Evolutionary conservation across 2,113 vertebrate genomes (phyloP), one percentile per base, ranked within the genome.

Genomic region (Thalassoma bifasciatum): DNA sequence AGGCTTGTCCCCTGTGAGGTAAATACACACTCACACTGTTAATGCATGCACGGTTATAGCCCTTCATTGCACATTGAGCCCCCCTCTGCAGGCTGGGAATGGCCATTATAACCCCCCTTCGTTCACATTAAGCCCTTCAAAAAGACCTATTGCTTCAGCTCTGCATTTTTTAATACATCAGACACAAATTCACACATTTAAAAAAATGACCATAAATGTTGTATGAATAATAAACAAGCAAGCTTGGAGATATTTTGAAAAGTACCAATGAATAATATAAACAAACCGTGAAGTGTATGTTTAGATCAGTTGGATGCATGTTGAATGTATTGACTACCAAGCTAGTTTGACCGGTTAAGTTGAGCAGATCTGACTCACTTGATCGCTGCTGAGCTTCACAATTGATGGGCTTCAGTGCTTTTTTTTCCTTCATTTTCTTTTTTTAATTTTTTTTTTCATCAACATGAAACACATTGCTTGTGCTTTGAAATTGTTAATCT

Each of bases 251-350:
- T 56, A 12, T 61, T 72, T 79, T 17, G 60, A 19, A 65, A 73
- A 42, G 54, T 38, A 72, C 82, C 80, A 74, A 63, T 81, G 78
- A 50, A 46, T 70, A 73, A 57, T 49, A 67, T 88, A 70, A 88
- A 87, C 85, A 79, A 88, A 84, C 82, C 68, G 6, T 77, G n/a
- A 60, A 51, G 46, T 8, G 12, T 50, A 38, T 71, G 72, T 75
- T 76, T 79, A 87, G 88, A 79, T 82, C 83, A 83, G 26, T n/a
- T 1, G 68, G 79, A 58, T 73, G 49, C 64, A 56, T 81, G 74
- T 73, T 73, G 60, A 61, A 36, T 53, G 34, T 80, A 79, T 85
- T 83, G 86, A 88, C 62, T 84, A 85, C 85, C 89, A 86, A 91
- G 34, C 22, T 75, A 50, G 17, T 68, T 59, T 72, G 64, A 82